Evolutionary conservation across 1,140 invertebrate species (phyloP), one percentile per base, ranked within the genome.

Genomic region (Pseudomyrmex gracilis): DNA sequence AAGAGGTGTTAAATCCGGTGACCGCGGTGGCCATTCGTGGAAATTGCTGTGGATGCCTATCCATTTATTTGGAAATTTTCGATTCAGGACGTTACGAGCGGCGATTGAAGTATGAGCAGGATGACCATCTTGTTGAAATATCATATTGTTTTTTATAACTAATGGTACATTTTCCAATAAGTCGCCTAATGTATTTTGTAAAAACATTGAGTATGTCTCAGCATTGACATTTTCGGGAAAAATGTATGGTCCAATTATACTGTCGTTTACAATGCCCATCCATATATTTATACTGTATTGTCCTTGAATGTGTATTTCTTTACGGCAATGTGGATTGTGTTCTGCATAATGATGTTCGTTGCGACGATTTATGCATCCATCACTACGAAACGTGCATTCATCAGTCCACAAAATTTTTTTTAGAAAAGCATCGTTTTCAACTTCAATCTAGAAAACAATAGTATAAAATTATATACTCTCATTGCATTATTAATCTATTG

Each of bases 301-400:
- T 24, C 61, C 61, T 45, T 63, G 61, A 15, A 63, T 7, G 5
- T 63, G 34, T n/a, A 7, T 63, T 17, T n/a, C 10, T 63, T 63
- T 45, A 0, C 8, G 34, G 34, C 61, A 45, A 5, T 63, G 61
- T 63, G 34, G 61, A 63, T 63, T 45, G 34, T 63, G 13, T 34
- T 63, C 34, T 63, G 34, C 61, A 63, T 63, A 63, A 20, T 63
- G 61, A 45, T 63, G 61, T 15, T 63, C 15, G 10, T 63, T 63
- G 9, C 43, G 61, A 10, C 34, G 7, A 17, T 63, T 63, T 63
- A 63, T 63, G 0, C 3, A 63, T 45, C 61, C 34, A 63, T 63
- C 34, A 15, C 34, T 63, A 7, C 61, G 24, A 45, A 63, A 60
- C 45, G 24, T 9, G 10, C 20, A 20, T 22, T 61, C 22, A 15